Evolutionary conservation across 2,797 vertebrate species (phyloP), one percentile per base, ranked within the genome.

Genomic region (Scarus forsteni): DNA sequence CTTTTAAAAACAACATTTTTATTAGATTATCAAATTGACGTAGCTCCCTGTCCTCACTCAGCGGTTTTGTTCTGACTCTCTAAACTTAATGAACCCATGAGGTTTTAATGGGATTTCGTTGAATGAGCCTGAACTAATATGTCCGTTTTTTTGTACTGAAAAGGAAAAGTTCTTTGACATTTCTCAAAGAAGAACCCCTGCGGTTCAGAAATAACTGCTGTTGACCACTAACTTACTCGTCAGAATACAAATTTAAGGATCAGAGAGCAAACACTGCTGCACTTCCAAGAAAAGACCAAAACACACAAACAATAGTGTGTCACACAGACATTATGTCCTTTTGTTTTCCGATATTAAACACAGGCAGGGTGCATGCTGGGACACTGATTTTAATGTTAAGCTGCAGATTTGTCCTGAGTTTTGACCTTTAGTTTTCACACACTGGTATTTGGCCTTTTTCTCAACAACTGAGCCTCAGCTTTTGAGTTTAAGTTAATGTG

Each of bases 221-320:
- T 51, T 77, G 83, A 83, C 86, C 81, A 70, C 77, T 63, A 74
- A 82, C 66, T 73, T 73, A 58, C 50, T 73, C 73, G 65, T 73
- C 75, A 61, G 84, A 79, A 80, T 88, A 86, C 85, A 84, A 75
- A 90, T 82, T 18, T 75, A 85, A 86, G 76, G 85, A 83, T 89
- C 77, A 38, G 67, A 77, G 60, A 71, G 69, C 79, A 81, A 77
- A 83, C 77, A 70, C 69, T 76, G 70, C 77, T 54, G 63, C 60
- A 14, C n/a, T 68, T 80, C 53, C 56, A 51, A 64, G 50, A 72
- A 75, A 83, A 63, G 19, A 55, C 56, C 9, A 39, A 34, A 13
- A 43, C 48, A 55, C 67, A 60, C 63, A 70, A 58, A 81, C 43
- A 75, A 27, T 67, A 66, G 58, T 8, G 16, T 57, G 67, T 44